A percentile compares a stretch with the other conserved stretches of the same genome.
These are phyloP conservation scores for Rana temporaria DNA, from an alignment of 2,113 vertebrate species.

Conservation along the genomic window DNA sequence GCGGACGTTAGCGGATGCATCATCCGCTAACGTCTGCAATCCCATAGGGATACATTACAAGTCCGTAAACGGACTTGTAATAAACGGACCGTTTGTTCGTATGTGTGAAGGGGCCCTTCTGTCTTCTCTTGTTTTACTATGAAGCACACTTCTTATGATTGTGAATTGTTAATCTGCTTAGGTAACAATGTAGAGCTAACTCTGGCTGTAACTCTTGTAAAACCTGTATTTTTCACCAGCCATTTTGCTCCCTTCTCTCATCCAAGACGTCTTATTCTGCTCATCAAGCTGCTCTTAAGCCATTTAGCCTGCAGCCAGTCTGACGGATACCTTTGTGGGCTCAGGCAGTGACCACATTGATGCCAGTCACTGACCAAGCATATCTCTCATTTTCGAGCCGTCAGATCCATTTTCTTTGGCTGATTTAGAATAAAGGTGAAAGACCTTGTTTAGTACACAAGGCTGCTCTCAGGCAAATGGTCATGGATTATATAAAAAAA, in stretches of 20 bases:
- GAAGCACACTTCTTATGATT: background rate
- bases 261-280: slow-evolving; percentile 26
- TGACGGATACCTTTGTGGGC: slow-evolving; percentile 47
- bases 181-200: background rate
- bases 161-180: background rate
- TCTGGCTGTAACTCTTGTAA: no score
- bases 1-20: no score
- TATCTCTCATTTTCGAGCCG: slow-evolving; percentile 34
- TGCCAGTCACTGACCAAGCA: slow-evolving; percentile 32
- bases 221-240: background rate
- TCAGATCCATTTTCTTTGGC: slow-evolving; percentile 42
- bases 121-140: background rate
- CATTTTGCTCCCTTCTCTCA: background rate
- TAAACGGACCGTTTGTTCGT: no score
- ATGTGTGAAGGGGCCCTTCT: no score
- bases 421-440: slow-evolving; percentile 44
- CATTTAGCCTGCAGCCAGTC: slow-evolving; percentile 38
- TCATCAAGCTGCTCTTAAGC: slow-evolving; percentile 39
- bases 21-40: no score
- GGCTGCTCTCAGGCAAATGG: slow-evolving; percentile 2
- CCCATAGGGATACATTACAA: no score
- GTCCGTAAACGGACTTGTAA: no score
- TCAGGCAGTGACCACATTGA: slow-evolving; percentile 34
- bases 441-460: slow-evolving; percentile 37
- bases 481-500: slow-evolving; percentile 31